These are phyloP conservation scores for Crocuta crocuta DNA, from an alignment of 2,113 vertebrate species.

Conservation along the genomic window DNA sequence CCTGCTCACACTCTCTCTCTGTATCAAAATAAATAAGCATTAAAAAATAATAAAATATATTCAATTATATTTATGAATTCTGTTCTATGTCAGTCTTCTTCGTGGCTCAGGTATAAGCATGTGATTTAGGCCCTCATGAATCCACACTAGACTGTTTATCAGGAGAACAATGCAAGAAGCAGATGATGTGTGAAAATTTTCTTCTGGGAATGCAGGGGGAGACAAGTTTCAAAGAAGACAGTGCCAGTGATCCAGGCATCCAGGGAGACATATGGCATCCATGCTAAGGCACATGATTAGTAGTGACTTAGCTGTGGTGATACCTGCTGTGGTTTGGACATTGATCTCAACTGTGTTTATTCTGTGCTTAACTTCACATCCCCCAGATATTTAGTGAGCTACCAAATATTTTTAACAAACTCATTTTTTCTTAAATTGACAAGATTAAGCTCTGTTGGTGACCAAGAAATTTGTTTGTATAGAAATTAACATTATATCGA, in stretches of 20 bases:
- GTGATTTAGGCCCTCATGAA: background rate
- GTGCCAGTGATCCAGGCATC: fast-evolving
- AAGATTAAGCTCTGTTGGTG: background rate
- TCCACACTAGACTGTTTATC: background rate
- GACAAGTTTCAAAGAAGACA: background rate
- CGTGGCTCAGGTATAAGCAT: background rate
- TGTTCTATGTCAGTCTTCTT: background rate
- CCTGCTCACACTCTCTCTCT: too few species aligned
- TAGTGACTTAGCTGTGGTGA: background rate
- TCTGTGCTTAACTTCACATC: background rate
- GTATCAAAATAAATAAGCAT: too few species aligned
- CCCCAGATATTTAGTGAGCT: background rate
- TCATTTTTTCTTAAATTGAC: background rate
- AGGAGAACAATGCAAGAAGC: background rate
- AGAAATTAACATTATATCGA: background rate
- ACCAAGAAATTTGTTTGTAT: background rate
- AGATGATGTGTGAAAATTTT: background rate
- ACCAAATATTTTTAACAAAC: background rate
- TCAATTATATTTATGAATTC: background rate
- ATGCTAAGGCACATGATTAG: background rate
- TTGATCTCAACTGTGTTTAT: background rate
- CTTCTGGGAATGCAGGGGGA: background rate
- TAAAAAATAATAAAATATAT: background rate
- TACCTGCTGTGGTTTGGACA: background rate
- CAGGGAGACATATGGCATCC: background rate